These are phyloP conservation scores for honey bee (Apis mellifera) DNA, from an alignment of 1,140 invertebrate species.

Conservation along the genomic window Amel_HAv3.1 CM009931.2:8486001-8486500, in stretches of 20 bases:
- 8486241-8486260: slow-evolving; percentile 11
- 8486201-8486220: slow-evolving; percentile 37
- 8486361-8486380: no score
- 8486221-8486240: slow-evolving; percentile 27
- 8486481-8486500: no score
- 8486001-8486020: slow-evolving; percentile 65
- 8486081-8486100: background rate
- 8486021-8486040: slow-evolving; percentile 63
- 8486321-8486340: slow-evolving; percentile 13
- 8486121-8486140: background rate
- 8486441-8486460: no score
- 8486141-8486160: background rate
- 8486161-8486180: slow-evolving; percentile 3
- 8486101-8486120: no score
- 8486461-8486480: no score
- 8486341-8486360: background rate
- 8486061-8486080: background rate
- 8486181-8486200: background rate
- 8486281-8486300: background rate
- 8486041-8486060: slow-evolving; percentile 45
- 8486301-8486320: background rate
- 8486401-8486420: no score
- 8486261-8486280: background rate
- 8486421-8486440: no score
- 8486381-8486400: no score